phyloP scores from a whole-genome alignment of 1,140 invertebrate genomes.

The Leptestheria dahalacensis region DNA sequence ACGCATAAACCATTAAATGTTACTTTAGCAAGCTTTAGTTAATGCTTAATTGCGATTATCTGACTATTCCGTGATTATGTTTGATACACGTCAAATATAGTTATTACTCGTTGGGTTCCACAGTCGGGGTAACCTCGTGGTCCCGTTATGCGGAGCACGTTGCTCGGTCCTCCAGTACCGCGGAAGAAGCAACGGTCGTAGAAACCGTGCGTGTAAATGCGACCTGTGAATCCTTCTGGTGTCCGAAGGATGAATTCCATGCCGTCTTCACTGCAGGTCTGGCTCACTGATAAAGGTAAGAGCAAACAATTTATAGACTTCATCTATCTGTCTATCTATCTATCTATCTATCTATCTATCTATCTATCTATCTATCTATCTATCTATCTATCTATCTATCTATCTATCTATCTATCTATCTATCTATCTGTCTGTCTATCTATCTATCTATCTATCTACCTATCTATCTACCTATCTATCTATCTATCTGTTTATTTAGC shows the following conservation, averaged over 20 bases:
- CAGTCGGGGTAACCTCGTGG: slow-evolving; percentile 80
- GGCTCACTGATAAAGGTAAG: slow-evolving; percentile 48
- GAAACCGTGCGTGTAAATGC: slow-evolving; percentile 81
- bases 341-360: too few species aligned
- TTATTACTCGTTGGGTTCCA: slow-evolving; percentile 62
- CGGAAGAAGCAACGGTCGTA: slow-evolving; percentile 82
- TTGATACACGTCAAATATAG: background rate
- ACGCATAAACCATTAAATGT: too few species aligned
- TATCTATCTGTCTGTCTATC: too few species aligned
- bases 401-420: slow-evolving; percentile 10
- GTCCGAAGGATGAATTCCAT: slow-evolving; percentile 83
- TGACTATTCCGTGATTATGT: too few species aligned
- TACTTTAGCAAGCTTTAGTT: too few species aligned
- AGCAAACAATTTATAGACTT: background rate
- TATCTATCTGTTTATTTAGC: too few species aligned
- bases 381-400: too few species aligned
- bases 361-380: too few species aligned
- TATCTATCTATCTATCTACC: too few species aligned
- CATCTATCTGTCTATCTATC: background rate
- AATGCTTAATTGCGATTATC: too few species aligned
- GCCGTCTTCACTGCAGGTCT: slow-evolving; percentile 79
- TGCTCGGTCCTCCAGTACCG: slow-evolving; percentile 67
- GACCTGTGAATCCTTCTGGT: slow-evolving; percentile 69
- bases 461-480: too few species aligned
- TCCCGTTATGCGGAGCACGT: slow-evolving; percentile 67